Conservation (phyloP, 1,140 invertebrate species). For the Ctenoplectra terminalis region DNA sequence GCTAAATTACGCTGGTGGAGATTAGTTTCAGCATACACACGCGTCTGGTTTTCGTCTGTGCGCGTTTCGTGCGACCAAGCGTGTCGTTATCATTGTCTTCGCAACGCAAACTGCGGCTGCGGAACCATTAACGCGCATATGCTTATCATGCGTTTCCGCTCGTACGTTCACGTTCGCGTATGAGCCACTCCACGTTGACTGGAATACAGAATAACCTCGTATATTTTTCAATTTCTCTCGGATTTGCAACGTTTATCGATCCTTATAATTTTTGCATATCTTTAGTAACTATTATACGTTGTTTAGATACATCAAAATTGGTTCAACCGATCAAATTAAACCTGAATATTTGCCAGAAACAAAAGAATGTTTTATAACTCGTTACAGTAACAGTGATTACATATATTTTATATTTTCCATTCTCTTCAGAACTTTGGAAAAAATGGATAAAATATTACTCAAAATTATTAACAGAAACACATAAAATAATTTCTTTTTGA, state of each 20-base stretch:
- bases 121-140: constrained; percentile 55
- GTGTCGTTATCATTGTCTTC: constrained; percentile 55
- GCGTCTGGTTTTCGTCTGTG: constrained; percentile 1
- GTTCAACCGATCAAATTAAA: neutral
- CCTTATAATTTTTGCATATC: no score
- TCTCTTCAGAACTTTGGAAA: no score
- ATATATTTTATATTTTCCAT: no score
- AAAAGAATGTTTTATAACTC: no score
- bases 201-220: constrained; percentile 25
- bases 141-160: constrained; percentile 54
- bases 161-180: constrained; percentile 20
- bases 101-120: constrained; percentile 49
- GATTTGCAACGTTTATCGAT: neutral
- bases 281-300: neutral
- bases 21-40: constrained; percentile 7
- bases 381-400: no score
- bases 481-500: no score
- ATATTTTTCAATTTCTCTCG: neutral
- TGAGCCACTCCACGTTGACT: constrained; percentile 3
- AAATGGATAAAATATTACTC: no score
- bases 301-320: neutral
- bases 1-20: neutral
- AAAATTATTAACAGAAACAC: no score
- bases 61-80: constrained; percentile 21
- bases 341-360: no score